Evolutionary conservation across 2,113 vertebrate species (phyloP).

Genomic region (Chamaea fasciata): DNA sequence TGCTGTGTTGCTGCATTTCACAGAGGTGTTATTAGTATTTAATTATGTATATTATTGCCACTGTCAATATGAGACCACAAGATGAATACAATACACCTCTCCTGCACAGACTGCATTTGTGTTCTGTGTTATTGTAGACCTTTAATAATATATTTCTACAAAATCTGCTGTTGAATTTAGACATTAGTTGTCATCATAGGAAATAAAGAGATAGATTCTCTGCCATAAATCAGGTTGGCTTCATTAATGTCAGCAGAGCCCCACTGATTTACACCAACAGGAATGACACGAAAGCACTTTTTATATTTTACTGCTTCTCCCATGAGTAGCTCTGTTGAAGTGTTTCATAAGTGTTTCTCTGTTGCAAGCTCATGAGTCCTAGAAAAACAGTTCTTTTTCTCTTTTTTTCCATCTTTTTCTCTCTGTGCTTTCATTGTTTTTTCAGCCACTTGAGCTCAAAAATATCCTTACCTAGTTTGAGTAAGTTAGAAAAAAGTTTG

Average conservation of each 20-base stretch:
- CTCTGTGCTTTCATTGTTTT: not conserved
- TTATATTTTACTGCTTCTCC: constrained; percentile 18
- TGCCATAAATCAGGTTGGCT: not conserved
- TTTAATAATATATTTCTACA: constrained; percentile 14
- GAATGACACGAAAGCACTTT: not conserved
- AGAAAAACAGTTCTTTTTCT: not conserved
- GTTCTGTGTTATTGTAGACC: not conserved
- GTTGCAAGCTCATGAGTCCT: not conserved
- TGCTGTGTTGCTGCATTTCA: constrained; percentile 2
- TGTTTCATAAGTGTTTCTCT: not conserved
- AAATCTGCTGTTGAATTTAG: not conserved
- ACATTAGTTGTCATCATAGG: not conserved
- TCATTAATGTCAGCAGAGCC: not conserved
- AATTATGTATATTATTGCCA: constrained; percentile 22
- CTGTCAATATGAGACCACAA: constrained; percentile 17
- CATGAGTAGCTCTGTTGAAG: not conserved
- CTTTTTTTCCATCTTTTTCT: not conserved
- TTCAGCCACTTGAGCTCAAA: not conserved
- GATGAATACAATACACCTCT: constrained; percentile 2
- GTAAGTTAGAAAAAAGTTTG: constrained; percentile 6
- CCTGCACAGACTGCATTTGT: not conserved
- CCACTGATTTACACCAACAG: not conserved
- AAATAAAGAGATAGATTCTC: not conserved
- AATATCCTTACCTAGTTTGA: not conserved
- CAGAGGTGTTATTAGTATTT: constrained; percentile 31